Conservation (phyloP, 92 coral and sea anemone species). For the Ricordea florida region DNA sequence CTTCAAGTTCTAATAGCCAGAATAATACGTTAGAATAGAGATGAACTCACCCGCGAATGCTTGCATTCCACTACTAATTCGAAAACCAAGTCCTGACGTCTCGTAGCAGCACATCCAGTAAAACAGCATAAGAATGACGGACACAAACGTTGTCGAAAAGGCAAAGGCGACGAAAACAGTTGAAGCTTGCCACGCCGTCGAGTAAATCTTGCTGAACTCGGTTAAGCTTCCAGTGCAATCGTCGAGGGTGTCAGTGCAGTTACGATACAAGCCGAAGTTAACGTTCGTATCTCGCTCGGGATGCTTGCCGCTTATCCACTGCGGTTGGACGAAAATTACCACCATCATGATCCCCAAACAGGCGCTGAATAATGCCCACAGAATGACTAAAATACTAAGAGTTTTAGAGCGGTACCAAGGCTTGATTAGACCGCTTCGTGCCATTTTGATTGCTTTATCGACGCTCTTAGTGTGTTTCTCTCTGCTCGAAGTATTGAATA, state of each 20-base stretch:
- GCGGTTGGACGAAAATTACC: slow-evolving; percentile 92
- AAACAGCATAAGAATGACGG: slow-evolving; percentile 66
- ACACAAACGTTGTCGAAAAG: slow-evolving; percentile 73
- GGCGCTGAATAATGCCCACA: slow-evolving; percentile 84
- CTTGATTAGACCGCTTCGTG: slow-evolving; percentile 40
- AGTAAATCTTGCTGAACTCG: slow-evolving; percentile 73
- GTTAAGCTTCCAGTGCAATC: slow-evolving; percentile 78
- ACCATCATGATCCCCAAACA: slow-evolving; percentile 93
- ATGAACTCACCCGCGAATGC: slow-evolving; percentile 74
- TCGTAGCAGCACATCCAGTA: slow-evolving; percentile 78
- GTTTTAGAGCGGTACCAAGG: slow-evolving; percentile 95
- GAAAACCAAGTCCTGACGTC: slow-evolving; percentile 84
- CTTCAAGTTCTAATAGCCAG: too few relatives aligned
- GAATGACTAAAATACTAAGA: slow-evolving; percentile 75
- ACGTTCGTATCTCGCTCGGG: slow-evolving; percentile 30
- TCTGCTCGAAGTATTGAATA: slow-evolving; percentile 1
- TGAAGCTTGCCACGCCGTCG: slow-evolving; percentile 90
- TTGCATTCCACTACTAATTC: slow-evolving; percentile 82
- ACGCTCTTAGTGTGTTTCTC: too few relatives aligned
- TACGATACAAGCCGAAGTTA: slow-evolving; percentile 89
- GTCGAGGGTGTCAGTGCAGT: slow-evolving; percentile 70
- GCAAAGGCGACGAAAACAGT: slow-evolving; percentile 83
- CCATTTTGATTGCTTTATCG: slow-evolving; percentile 42
- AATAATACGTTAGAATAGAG: too few relatives aligned
- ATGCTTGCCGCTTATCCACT: slow-evolving; percentile 85